Conservation (phyloP, 2,113 vertebrate species). For the Aythya baeri region DNA sequence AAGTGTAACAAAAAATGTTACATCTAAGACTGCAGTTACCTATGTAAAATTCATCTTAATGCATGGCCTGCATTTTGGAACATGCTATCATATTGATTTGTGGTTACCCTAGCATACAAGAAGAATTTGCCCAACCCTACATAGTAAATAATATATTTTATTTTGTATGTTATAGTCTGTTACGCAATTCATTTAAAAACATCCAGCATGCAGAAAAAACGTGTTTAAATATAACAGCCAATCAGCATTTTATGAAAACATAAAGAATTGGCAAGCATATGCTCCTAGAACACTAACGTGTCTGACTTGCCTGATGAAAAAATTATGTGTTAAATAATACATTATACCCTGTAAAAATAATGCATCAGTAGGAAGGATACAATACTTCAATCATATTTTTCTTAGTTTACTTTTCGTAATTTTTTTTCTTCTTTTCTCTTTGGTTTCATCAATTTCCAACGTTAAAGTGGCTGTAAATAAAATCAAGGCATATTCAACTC, state of each 20-base stretch:
- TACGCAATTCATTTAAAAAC: neutral
- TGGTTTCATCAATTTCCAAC: neutral
- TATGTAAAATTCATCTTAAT: neutral
- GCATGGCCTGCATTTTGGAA: neutral
- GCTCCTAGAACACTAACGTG: neutral
- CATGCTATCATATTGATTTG: neutral
- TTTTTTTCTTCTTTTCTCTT: neutral
- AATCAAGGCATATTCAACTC: neutral
- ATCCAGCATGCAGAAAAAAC: neutral
- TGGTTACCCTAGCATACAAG: neutral
- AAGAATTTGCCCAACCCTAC: neutral
- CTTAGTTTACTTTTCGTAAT: neutral
- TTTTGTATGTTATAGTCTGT: neutral
- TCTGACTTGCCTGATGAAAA: conserved; percentile 7
- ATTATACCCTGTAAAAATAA: conserved; percentile 17
- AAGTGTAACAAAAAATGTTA: neutral
- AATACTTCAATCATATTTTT: neutral
- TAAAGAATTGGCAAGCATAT: neutral
- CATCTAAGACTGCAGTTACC: neutral
- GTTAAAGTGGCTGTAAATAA: neutral
- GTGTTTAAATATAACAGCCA: neutral
- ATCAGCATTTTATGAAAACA: neutral
- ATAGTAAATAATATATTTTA: neutral
- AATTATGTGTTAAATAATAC: conserved; percentile 7
- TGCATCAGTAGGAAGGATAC: neutral